Evolutionary conservation across 2,888 invertebrate species (phyloP).

Genomic region (Crocallis elinguaria): DNA sequence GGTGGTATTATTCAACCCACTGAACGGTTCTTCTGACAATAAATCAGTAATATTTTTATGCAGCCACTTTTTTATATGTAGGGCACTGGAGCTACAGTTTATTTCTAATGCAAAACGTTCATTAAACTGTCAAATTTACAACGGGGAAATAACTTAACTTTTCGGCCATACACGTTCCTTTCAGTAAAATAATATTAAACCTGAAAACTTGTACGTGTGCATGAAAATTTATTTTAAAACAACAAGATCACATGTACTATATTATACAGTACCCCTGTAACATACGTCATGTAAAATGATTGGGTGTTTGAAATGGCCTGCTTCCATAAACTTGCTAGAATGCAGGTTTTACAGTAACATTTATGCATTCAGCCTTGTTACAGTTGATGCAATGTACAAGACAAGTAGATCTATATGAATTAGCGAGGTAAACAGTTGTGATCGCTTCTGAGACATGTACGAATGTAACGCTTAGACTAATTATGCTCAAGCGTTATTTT

Average conservation of each 20-base stretch:
- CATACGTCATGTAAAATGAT: not conserved
- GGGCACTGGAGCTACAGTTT: too few species aligned
- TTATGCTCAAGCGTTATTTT: too few species aligned
- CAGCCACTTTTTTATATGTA: too few species aligned
- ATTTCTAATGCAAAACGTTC: too few species aligned
- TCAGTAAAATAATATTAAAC: too few species aligned
- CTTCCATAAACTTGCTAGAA: slow-evolving; percentile 33
- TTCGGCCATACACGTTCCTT: too few species aligned
- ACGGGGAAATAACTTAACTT: too few species aligned
- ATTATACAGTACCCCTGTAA: not conserved
- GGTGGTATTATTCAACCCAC: not conserved
- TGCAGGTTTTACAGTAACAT: slow-evolving; percentile 25
- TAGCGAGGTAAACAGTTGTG: slow-evolving; percentile 8
- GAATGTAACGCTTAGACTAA: too few species aligned
- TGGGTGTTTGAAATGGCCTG: slow-evolving; percentile 28
- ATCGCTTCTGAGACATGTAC: not conserved
- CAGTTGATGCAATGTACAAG: slow-evolving; percentile 24
- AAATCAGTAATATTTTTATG: not conserved
- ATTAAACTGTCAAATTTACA: too few species aligned
- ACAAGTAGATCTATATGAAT: slow-evolving; percentile 10
- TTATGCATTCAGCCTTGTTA: slow-evolving; percentile 40
- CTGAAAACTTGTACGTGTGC: too few species aligned
- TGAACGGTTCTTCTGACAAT: not conserved
- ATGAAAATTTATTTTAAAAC: not conserved
- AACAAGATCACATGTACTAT: not conserved